Percentiles rank a stretch among this genome's conserved stretches.
These are phyloP conservation scores for Drosophila neocordata DNA, from an alignment of 1,140 invertebrate species.

Conservation along the genomic window DNA sequence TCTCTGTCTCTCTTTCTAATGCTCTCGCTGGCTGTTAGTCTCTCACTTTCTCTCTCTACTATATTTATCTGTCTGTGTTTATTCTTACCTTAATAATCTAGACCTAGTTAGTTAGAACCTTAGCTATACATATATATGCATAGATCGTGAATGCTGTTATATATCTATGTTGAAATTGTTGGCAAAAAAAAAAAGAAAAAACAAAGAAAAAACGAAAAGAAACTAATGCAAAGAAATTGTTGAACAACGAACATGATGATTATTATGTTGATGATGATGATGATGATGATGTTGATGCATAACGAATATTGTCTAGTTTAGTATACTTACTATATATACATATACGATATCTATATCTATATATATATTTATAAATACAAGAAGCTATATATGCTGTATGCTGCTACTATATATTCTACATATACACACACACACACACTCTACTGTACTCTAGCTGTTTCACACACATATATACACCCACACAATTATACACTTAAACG, in stretches of 20 bases:
- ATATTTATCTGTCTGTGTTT: neutral
- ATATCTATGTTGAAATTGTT: constrained; percentile 14
- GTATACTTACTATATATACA: constrained; percentile 55
- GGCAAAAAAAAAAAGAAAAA: neutral
- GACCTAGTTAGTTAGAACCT: constrained; percentile 45
- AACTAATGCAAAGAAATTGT: constrained; percentile 49
- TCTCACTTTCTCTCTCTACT: constrained; percentile 9
- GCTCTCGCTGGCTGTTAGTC: constrained; percentile 35
- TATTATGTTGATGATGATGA: neutral
- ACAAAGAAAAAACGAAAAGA: neutral
- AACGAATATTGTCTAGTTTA: constrained; percentile 78
- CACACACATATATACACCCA: constrained; percentile 17
- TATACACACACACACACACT: constrained; percentile 31
- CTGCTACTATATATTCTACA: constrained; percentile 56
- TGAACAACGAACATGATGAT: constrained; percentile 59
- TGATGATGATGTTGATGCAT: constrained; percentile 31
- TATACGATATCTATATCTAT: constrained; percentile 44
- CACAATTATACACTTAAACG: constrained; percentile 31
- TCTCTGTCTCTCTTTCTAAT: constrained; percentile 31
- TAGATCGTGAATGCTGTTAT: constrained; percentile 75
- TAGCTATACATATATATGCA: neutral
- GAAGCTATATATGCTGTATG: constrained; percentile 65
- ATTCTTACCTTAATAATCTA: constrained; percentile 1
- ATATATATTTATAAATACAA: constrained; percentile 44
- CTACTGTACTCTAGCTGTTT: constrained; percentile 23